Conservation (phyloP, 1,140 invertebrate species). For the Drosophila lini region DNA sequence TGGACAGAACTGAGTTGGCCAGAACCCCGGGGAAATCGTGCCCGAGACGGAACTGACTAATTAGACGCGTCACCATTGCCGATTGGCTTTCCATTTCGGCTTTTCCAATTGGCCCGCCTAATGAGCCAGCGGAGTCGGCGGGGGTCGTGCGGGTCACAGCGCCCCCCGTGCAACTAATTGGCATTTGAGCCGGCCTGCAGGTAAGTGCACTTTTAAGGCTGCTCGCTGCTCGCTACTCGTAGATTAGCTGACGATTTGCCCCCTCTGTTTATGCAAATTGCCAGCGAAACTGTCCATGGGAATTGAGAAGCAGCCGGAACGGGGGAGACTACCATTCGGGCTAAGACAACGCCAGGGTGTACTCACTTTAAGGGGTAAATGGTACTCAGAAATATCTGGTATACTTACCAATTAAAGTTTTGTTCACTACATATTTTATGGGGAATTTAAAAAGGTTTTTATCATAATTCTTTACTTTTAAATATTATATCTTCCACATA, state of each 20-base stretch:
- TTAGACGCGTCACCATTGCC: slow-evolving; percentile 78
- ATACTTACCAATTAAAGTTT: background rate
- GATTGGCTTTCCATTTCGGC: slow-evolving; percentile 76
- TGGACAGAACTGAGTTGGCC: slow-evolving; percentile 38
- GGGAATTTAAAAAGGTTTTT: too few relatives aligned
- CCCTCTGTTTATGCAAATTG: slow-evolving; percentile 39
- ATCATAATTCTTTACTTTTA: background rate
- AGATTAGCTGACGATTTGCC: slow-evolving; percentile 38
- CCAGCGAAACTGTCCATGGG: background rate
- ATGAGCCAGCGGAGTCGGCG: slow-evolving; percentile 46
- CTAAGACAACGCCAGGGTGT: background rate
- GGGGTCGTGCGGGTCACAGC: background rate
- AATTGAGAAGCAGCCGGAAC: background rate
- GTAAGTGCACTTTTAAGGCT: slow-evolving; percentile 65
- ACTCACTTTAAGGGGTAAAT: background rate
- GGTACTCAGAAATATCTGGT: background rate
- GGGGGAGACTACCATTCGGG: background rate
- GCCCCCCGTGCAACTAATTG: slow-evolving; percentile 69
- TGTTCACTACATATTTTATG: too few relatives aligned
- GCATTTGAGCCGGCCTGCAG: slow-evolving; percentile 67
- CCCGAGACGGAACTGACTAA: slow-evolving; percentile 70
- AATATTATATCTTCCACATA: background rate
- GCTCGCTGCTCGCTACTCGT: background rate
- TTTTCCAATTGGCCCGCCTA: slow-evolving; percentile 71
- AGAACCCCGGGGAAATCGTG: slow-evolving; percentile 52